Evolutionary conservation across 2,888 invertebrate genomes (phyloP), one percentile per base, ranked within the genome.

Genomic region (Protophormia terraenovae): DNA sequence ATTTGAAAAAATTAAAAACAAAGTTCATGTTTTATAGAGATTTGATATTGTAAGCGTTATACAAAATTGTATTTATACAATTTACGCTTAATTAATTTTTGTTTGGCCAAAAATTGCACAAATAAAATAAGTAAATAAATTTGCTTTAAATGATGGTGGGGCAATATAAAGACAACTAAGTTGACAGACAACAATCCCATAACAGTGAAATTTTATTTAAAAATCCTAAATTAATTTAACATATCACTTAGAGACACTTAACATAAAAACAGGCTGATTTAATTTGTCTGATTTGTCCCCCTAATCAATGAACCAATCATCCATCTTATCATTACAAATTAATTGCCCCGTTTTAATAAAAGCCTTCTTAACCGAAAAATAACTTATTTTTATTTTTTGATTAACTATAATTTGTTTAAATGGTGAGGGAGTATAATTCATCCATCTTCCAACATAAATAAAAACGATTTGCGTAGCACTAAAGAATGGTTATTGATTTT

Each of bases 21-120:
- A 64, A 67, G 32, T 45, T 47, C 8, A 24, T 16, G 16, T 58
- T 55, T 60, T 69, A 50, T 47, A 62, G 14, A 69, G 38, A 50
- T 60, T 78, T 69, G 22, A 50, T 78, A 19, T 60, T 58, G 45
- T 66, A 24, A n/a, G n/a, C n/a, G n/a, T n/a, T n/a, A n/a, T n/a
- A n/a, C n/a, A n/a, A n/a, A n/a, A 38, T 32, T 55, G 14, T 41
- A 12, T 38, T 55, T 76, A 16, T 22, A 47, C 58, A 47, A 58
- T 62, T 78, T 60, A 60, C 67, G 78, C 69, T 78, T 78, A 71
- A 78, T 78, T 78, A 78, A 78, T 69, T 78, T 78, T 69, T 69
- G 69, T 69, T 78, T 78, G 60, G 38, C 24, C 69, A 38, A 78
- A 78, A 38, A 22, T 66, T 66, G 35, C 19, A 38, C 58, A 60